phyloP scores from a whole-genome alignment of 1,140 invertebrate species.

The Alviniconcha marisindica region DNA sequence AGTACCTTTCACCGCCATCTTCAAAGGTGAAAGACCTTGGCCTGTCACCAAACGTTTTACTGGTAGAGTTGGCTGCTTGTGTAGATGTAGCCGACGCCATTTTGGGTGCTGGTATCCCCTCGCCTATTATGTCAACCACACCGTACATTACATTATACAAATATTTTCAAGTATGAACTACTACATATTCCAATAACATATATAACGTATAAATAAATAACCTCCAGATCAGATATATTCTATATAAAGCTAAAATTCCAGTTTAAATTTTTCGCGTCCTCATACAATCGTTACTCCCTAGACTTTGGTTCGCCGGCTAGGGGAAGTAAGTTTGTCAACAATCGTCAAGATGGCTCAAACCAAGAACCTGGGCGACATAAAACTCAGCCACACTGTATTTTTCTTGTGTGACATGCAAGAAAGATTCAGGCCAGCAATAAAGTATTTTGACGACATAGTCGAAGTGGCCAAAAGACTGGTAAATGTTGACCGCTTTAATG shows the following conservation, averaged over 20 bases:
- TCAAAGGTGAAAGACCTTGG: background rate
- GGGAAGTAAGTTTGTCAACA: background rate
- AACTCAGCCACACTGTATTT: slow-evolving; percentile 80
- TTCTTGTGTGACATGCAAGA: slow-evolving; percentile 92
- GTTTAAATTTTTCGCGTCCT: no score
- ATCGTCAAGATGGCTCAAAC: background rate
- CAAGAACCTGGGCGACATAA: slow-evolving; percentile 69
- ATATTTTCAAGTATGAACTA: no score
- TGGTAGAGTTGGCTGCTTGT: background rate
- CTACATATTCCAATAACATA: no score
- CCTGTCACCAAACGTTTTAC: slow-evolving; percentile 17
- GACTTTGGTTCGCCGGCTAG: background rate
- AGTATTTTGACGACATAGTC: slow-evolving; percentile 86
- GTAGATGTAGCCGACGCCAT: background rate
- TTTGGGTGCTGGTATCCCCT: background rate
- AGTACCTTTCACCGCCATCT: slow-evolving; percentile 23
- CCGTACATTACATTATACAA: no score
- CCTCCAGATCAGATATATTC: no score
- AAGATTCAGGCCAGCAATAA: slow-evolving; percentile 84
- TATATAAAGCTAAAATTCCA: no score
- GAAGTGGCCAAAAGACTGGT: slow-evolving; percentile 86
- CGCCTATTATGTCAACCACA: background rate
- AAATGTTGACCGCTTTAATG: slow-evolving; percentile 31
- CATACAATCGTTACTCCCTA: background rate
- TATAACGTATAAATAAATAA: no score